Evolutionary conservation across 2,888 invertebrate genomes (phyloP).

Genomic region (Drosophila vallismaia): DNA sequence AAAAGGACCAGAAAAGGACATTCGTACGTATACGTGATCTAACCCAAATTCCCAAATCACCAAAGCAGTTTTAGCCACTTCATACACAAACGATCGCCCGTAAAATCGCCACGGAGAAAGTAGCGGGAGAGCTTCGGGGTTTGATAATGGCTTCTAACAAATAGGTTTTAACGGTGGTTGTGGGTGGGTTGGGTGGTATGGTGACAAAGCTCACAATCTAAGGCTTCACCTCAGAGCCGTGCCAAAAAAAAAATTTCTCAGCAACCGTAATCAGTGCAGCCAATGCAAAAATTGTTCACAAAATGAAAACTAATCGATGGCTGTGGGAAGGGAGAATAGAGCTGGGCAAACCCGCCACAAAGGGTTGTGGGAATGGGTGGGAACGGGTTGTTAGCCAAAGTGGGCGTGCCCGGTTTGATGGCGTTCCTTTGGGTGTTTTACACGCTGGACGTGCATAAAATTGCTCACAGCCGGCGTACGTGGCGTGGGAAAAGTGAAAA

Average conservation of each 20-base stretch:
- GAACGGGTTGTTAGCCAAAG: slow-evolving; percentile 19
- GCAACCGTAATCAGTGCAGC: slow-evolving; percentile 66
- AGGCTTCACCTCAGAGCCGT: slow-evolving; percentile 10
- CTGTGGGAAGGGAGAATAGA: slow-evolving; percentile 37
- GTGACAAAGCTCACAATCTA: background rate
- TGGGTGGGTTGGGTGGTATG: background rate
- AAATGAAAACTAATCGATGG: slow-evolving; percentile 81
- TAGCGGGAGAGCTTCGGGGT: background rate
- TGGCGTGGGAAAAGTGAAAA: slow-evolving; percentile 38
- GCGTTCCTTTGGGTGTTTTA: slow-evolving; percentile 76
- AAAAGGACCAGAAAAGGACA: too few species aligned
- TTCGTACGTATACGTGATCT: too few species aligned
- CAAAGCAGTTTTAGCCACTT: background rate
- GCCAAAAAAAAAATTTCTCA: slow-evolving; percentile 36
- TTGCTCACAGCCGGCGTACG: slow-evolving; percentile 68
- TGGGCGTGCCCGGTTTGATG: slow-evolving; percentile 46
- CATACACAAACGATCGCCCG: slow-evolving; percentile 10
- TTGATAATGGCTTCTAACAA: slow-evolving; percentile 13
- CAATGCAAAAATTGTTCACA: slow-evolving; percentile 69
- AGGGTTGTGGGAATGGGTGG: slow-evolving; percentile 8
- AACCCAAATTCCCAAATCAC: background rate
- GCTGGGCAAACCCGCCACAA: slow-evolving; percentile 32
- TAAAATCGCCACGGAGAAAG: background rate
- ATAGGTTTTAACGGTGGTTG: background rate
- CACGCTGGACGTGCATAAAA: slow-evolving; percentile 80